A percentile compares a stretch with the other conserved stretches of the same genome.
These are phyloP conservation scores for Conops quadrifasciatus DNA, from an alignment of 2,888 invertebrate genomes.

Conservation along the genomic window DNA sequence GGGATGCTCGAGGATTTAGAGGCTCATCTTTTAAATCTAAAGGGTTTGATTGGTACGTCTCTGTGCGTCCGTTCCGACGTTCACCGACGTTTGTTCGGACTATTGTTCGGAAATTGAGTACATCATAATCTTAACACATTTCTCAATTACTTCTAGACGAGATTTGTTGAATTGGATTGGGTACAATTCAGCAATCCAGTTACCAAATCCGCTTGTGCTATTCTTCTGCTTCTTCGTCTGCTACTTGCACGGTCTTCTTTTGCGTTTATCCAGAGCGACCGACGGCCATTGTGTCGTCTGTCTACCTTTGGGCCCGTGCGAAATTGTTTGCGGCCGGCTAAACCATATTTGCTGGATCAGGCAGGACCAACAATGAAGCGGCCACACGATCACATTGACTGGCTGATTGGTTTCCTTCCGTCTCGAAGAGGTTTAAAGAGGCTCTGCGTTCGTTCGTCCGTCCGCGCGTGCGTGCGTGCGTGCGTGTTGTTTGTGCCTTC, in stretches of 20 bases:
- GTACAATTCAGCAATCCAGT: slow-evolving; percentile 47
- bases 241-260: too few species aligned
- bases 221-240: background rate
- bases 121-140: slow-evolving; percentile 62
- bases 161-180: slow-evolving; percentile 56
- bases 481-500: slow-evolving; percentile 2
- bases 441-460: slow-evolving; percentile 14
- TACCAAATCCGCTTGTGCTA: slow-evolving; percentile 29
- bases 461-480: background rate
- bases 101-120: slow-evolving; percentile 49
- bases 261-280: slow-evolving; percentile 2
- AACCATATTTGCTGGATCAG: slow-evolving; percentile 1
- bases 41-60: background rate
- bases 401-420: slow-evolving; percentile 11
- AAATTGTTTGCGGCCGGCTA: slow-evolving; percentile 27
- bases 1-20: slow-evolving; percentile 10
- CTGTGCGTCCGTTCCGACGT: background rate
- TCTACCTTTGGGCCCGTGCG: background rate
- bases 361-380: slow-evolving; percentile 20
- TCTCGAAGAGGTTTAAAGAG: slow-evolving; percentile 12
- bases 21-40: slow-evolving; percentile 13
- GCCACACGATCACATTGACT: slow-evolving; percentile 13
- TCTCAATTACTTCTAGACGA: slow-evolving; percentile 52
- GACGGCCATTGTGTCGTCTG: slow-evolving; percentile 13
- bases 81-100: background rate